Evolutionary conservation across 92 coral and sea anemone species (phyloP).

Genomic region (Zoanthus gigantus): DNA sequence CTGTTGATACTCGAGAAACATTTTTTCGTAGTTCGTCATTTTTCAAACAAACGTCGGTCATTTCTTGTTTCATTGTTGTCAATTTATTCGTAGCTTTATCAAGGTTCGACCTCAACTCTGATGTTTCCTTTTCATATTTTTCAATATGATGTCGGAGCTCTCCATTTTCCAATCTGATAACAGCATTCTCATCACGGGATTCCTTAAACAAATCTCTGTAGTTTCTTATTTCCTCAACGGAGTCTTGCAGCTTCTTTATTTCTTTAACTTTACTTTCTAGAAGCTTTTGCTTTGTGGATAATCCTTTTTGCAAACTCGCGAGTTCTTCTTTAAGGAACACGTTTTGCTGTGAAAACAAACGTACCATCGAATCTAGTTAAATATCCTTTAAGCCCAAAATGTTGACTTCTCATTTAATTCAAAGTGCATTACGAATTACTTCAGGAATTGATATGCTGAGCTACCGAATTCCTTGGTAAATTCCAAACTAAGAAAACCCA

Average conservation of each 20-base stretch:
- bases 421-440: no score
- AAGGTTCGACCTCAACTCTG: neutral
- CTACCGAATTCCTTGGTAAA: no score
- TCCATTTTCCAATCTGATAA: slow-evolving; percentile 5
- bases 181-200: slow-evolving; percentile 40
- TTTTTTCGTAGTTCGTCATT: slow-evolving; percentile 16
- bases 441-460: no score
- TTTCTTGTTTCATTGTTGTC: slow-evolving; percentile 7
- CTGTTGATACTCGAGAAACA: neutral
- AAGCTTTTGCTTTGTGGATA: slow-evolving; percentile 29
- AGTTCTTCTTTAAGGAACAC: slow-evolving; percentile 44
- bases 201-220: slow-evolving; percentile 32
- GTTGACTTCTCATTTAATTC: no score
- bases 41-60: neutral
- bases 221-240: slow-evolving; percentile 24
- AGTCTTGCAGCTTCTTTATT: slow-evolving; percentile 8
- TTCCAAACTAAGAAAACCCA: no score
- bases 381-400: neutral
- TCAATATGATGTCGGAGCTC: neutral
- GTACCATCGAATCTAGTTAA: neutral
- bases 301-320: slow-evolving; percentile 37
- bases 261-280: slow-evolving; percentile 35
- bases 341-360: slow-evolving; percentile 18
- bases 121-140: neutral
- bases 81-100: neutral